Conservation (phyloP, 2,888 invertebrate species). For the Caenorhabditis drosophilae region DNA sequence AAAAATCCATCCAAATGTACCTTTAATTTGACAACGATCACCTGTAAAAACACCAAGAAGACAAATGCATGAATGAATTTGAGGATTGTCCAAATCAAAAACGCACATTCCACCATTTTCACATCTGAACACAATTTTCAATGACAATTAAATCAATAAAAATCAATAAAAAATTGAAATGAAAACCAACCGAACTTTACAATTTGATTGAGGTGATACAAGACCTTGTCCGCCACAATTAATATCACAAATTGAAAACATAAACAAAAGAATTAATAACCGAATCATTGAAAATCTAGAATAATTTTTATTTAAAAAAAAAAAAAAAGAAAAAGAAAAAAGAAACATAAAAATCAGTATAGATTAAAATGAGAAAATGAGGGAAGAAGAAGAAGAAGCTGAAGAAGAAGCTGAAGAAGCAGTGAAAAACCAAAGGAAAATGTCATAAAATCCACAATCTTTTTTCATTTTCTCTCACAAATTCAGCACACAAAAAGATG, state of each 20-base stretch:
- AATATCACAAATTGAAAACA: constrained; percentile 18
- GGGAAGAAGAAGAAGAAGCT: no score
- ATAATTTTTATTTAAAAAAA: not conserved
- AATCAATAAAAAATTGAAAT: not conserved
- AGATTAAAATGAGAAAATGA: no score
- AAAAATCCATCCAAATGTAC: no score
- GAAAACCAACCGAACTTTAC: constrained; percentile 38
- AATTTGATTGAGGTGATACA: constrained; percentile 41
- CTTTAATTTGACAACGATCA: constrained; percentile 50
- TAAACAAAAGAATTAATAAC: constrained; percentile 26
- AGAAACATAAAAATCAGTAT: no score
- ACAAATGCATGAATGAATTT: constrained; percentile 60
- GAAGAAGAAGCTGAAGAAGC: no score
- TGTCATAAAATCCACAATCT: no score
- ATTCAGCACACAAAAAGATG: no score
- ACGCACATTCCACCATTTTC: constrained; percentile 37
- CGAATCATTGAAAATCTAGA: constrained; percentile 3
- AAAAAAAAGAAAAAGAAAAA: not conserved
- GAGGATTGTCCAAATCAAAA: constrained; percentile 20
- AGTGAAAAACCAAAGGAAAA: no score
- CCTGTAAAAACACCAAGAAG: constrained; percentile 60
- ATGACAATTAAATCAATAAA: no score
- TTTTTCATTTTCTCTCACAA: no score
- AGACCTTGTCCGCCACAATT: constrained; percentile 39
- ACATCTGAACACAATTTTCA: constrained; percentile 13